phyloP scores from a whole-genome alignment of 2,113 vertebrate genomes.

The Mesembrinibis cayennensis region DNA sequence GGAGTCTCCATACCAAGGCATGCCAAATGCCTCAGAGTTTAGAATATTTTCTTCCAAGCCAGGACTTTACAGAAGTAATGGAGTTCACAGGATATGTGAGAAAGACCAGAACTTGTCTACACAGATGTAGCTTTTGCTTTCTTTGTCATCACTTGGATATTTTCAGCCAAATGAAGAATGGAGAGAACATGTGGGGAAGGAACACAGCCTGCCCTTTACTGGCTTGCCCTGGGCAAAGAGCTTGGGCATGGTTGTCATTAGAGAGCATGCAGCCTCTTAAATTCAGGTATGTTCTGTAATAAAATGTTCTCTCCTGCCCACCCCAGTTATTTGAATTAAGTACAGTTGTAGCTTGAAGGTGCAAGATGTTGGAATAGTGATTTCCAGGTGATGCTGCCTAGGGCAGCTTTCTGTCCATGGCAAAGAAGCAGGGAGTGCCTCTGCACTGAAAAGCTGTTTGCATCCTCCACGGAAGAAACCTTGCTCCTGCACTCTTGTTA shows the following conservation, averaged over 20 bases:
- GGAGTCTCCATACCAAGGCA: not conserved
- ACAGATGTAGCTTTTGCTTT: not conserved
- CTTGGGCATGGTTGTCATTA: not conserved
- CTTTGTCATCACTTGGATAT: not conserved
- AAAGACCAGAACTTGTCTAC: not conserved
- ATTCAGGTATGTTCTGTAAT: not conserved
- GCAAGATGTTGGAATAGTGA: not conserved
- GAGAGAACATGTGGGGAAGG: not conserved
- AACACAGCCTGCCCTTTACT: not conserved
- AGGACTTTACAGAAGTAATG: not conserved
- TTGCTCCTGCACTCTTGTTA: not conserved
- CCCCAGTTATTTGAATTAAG: not conserved
- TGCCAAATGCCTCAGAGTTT: constrained; percentile 11
- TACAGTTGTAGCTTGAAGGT: not conserved
- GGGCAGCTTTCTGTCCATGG: not conserved
- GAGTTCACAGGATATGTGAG: not conserved
- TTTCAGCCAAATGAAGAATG: not conserved
- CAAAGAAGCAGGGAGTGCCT: not conserved
- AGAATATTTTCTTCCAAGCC: not conserved
- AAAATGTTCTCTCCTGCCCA: not conserved
- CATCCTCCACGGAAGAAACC: not conserved
- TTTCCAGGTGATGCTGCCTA: not conserved
- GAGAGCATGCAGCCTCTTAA: not conserved
- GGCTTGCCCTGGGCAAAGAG: not conserved
- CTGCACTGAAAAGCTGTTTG: not conserved